Percentiles rank a stretch among this genome's conserved stretches.
phyloP scores from a whole-genome alignment of 2,797 vertebrate species.

The Lepilemur septentrionalis region DNA sequence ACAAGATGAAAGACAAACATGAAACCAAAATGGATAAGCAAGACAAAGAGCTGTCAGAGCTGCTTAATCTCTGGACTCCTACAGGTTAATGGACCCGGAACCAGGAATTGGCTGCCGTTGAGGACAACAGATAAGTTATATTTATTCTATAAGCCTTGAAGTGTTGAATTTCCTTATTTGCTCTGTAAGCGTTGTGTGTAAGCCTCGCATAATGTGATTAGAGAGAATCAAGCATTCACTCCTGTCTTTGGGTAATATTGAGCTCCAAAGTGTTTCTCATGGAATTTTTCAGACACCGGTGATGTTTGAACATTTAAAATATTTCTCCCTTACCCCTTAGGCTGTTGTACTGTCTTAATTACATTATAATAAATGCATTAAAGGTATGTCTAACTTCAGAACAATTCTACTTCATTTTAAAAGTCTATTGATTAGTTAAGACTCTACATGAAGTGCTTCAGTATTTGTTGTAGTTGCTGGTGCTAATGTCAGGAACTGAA shows the following conservation, averaged over 20 bases:
- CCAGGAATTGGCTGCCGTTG: background rate
- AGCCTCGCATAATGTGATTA: background rate
- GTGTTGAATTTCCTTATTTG: background rate
- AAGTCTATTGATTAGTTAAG: background rate
- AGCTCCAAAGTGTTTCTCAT: background rate
- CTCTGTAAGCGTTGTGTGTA: background rate
- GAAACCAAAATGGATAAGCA: slow-evolving; percentile 43
- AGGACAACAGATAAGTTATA: slow-evolving; percentile 54
- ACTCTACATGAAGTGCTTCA: background rate
- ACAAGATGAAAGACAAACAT: slow-evolving; percentile 20
- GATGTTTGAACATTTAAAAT: background rate
- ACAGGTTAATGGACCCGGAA: slow-evolving; percentile 53
- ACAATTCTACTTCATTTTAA: slow-evolving; percentile 22
- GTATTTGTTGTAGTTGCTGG: background rate
- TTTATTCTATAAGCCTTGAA: slow-evolving; percentile 25
- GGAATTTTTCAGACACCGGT: background rate
- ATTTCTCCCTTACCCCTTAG: background rate
- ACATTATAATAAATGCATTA: background rate
- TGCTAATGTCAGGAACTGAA: background rate
- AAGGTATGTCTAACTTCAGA: slow-evolving; percentile 2
- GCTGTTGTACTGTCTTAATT: background rate
- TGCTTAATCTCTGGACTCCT: slow-evolving; percentile 44
- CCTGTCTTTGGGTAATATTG: background rate
- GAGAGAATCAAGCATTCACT: background rate
- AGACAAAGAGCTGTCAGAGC: slow-evolving; percentile 46